phyloP scores from a whole-genome alignment of 2,888 invertebrate genomes.

The Hyalella azteca region DNA sequence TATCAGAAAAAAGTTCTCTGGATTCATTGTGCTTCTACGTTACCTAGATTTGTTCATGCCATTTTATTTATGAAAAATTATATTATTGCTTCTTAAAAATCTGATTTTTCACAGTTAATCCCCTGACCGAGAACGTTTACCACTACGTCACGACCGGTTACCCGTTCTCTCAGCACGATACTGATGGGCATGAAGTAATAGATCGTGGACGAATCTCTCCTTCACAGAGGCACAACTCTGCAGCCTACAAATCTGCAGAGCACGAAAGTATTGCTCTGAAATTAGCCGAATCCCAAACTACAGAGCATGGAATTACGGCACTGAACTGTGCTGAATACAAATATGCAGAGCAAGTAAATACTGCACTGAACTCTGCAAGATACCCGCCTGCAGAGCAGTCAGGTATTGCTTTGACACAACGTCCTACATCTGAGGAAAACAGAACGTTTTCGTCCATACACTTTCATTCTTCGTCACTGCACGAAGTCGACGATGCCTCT shows the following conservation, averaged over 20 bases:
- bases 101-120: not conserved
- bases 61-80: too few relatives aligned
- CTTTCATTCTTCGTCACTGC: conserved; percentile 31
- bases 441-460: conserved; percentile 28
- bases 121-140: not conserved
- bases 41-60: too few relatives aligned
- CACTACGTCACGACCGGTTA: conserved; percentile 30
- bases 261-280: not conserved
- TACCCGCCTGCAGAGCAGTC: not conserved
- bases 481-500: conserved; percentile 37
- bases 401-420: not conserved
- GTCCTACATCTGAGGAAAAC: not conserved
- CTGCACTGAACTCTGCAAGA: not conserved
- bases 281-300: too few relatives aligned
- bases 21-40: too few relatives aligned
- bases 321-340: too few relatives aligned
- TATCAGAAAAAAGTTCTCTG: too few relatives aligned
- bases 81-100: too few relatives aligned
- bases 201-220: not conserved
- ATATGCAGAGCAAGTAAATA: too few relatives aligned
- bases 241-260: not conserved
- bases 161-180: not conserved
- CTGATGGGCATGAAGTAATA: not conserved
- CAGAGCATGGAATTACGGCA: too few relatives aligned
- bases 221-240: not conserved